Evolutionary conservation across 2,113 vertebrate species (phyloP).

Genomic region (Clarias gariepinus): DNA sequence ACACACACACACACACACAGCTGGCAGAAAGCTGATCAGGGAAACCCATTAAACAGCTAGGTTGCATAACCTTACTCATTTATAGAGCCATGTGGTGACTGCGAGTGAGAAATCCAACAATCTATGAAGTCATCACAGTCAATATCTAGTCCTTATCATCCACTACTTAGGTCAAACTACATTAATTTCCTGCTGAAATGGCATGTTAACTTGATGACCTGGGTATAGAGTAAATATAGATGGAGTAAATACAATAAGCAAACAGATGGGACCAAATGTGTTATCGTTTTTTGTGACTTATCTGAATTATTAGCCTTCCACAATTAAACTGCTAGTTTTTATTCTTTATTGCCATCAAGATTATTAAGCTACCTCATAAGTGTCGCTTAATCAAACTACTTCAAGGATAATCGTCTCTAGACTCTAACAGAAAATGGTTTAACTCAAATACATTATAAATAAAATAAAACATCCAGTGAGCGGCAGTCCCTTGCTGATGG

Average conservation of each 20-base stretch:
- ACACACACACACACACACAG: neutral
- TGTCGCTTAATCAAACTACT: neutral
- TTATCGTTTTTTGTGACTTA: neutral
- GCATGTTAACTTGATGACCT: neutral
- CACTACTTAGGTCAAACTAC: neutral
- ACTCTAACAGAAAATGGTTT: no score
- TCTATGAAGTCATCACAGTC: neutral
- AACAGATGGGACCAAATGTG: neutral
- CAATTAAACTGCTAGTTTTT: neutral
- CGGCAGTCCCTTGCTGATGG: neutral
- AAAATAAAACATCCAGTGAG: neutral
- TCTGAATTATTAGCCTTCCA: neutral
- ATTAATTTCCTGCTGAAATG: neutral
- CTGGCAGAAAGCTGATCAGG: slow-evolving; percentile 21
- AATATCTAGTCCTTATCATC: neutral
- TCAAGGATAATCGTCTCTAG: neutral
- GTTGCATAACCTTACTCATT: slow-evolving; percentile 34
- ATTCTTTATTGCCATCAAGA: no score
- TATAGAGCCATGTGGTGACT: neutral
- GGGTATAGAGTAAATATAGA: neutral
- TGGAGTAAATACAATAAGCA: neutral
- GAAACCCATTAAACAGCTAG: slow-evolving; percentile 36
- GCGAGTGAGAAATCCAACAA: neutral
- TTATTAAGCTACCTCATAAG: neutral
- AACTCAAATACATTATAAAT: neutral